A percentile compares a stretch with the other conserved stretches of the same genome.
Evolutionary conservation across 2,888 invertebrate genomes (phyloP).

Genomic region (Archips xylosteana): DNA sequence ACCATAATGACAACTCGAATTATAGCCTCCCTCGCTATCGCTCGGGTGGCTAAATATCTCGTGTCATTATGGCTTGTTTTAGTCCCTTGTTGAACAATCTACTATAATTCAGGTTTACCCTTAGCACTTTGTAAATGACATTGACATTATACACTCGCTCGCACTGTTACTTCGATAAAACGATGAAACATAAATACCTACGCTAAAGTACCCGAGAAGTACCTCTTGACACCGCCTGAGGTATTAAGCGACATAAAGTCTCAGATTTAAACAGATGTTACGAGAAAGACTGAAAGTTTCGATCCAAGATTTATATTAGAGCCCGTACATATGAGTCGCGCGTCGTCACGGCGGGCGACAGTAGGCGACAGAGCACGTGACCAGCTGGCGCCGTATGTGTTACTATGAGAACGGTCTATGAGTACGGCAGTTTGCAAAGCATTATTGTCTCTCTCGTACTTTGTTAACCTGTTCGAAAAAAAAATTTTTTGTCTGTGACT

Average conservation of each 20-base stretch:
- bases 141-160: no score
- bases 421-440: neutral
- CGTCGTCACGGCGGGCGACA: neutral
- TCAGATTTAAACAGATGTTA: conserved; percentile 1
- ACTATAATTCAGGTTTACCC: no score
- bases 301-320: neutral
- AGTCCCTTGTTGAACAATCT: no score
- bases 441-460: neutral
- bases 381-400: neutral
- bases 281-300: neutral
- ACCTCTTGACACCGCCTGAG: neutral
- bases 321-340: neutral
- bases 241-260: neutral
- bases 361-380: neutral
- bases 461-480: neutral
- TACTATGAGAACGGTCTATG: neutral
- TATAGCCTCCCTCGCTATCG: no score
- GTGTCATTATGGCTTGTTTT: no score
- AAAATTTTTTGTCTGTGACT: no score
- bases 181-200: no score
- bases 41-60: no score
- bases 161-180: no score
- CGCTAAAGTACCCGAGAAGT: neutral
- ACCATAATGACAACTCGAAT: no score
- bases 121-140: no score